phyloP scores from a whole-genome alignment of 2,888 invertebrate species.

The Acleris laterana region DNA sequence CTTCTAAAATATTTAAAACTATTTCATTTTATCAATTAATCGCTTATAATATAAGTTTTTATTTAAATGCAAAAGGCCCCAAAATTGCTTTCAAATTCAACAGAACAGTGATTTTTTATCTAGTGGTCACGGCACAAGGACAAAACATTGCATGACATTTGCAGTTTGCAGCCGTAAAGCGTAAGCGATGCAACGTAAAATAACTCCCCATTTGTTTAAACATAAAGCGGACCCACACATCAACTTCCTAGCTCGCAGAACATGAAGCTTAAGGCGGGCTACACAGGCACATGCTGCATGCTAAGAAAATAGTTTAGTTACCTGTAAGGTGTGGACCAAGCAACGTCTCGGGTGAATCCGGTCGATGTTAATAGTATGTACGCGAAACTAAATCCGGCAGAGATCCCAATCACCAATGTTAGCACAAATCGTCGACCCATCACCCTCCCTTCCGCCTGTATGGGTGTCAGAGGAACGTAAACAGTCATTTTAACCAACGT shows the following conservation, averaged over 20 bases:
- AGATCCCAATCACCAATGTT: conserved; percentile 88
- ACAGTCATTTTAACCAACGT: conserved; percentile 20
- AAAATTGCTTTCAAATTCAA: no score
- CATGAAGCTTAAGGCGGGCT: conserved; percentile 40
- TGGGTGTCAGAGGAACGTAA: conserved; percentile 42
- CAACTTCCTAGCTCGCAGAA: conserved; percentile 8
- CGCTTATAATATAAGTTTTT: no score
- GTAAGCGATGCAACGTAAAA: neutral
- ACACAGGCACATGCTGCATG: conserved; percentile 51
- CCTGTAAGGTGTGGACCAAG: conserved; percentile 75
- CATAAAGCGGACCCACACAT: neutral
- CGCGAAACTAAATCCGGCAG: conserved; percentile 91
- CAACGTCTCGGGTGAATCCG: conserved; percentile 77
- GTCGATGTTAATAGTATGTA: conserved; percentile 87
- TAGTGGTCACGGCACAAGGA: no score
- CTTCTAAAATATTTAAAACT: no score
- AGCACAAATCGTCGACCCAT: conserved; percentile 88
- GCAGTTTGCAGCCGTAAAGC: no score
- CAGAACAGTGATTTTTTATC: no score
- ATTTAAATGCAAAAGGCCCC: no score
- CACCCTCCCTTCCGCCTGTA: conserved; percentile 79
- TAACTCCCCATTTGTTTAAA: neutral
- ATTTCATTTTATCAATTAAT: no score
- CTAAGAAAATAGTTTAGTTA: conserved; percentile 60
- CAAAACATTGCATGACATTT: no score